Base-by-base conservation (phyloP, 2,888 invertebrate genomes). In the Coenonympha arcania region DNA sequence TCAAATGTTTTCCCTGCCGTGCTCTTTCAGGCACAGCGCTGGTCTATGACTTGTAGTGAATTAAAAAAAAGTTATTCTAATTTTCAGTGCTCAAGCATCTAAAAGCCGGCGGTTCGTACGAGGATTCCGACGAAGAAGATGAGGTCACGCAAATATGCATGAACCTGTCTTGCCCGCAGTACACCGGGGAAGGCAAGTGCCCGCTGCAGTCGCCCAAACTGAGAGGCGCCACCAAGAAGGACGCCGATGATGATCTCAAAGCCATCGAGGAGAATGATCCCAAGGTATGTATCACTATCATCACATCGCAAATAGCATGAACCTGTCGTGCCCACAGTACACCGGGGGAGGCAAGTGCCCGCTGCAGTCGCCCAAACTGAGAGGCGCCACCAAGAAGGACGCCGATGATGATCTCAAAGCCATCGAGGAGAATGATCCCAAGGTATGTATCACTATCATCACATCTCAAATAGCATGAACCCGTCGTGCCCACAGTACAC, bases 401-500 rank as follows among this genome's bases (percentile, higher is more conserved):
- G 57, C 54, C 1, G 57, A 57, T 3, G 67, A 65, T 1, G 59
- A 57, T 11, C 57, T 61, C 8, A 57, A 53, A 9, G 50, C 50
- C 20, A 52, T 58, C 4, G 46, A 42, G 13, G 57, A 57, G 15
- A 43, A 34, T 33, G 51, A 55, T 16, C 36, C 30, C 4, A 20
- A 33, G 31, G 43, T 43, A 13, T 30, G 19, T 13, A n/a, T n/a
- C n/a, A n/a, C n/a, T n/a, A n/a, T n/a, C n/a, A n/a, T n/a, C n/a
- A n/a, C n/a, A n/a, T n/a, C 73, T 59, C 63, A 68, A 52, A 76
- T 86, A 48, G 85, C 57, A 59, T 87, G 65, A 82, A 86, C 66
- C 58, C 71, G 28, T 48, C 57, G 1, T 85, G 85, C 22, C 73
- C 76, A 0, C 62, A 68, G 60, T 78, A 78, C 65, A 45, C 55